Base-by-base conservation (phyloP, 2,113 vertebrate genomes). In the Pleuronectes platessa region DNA sequence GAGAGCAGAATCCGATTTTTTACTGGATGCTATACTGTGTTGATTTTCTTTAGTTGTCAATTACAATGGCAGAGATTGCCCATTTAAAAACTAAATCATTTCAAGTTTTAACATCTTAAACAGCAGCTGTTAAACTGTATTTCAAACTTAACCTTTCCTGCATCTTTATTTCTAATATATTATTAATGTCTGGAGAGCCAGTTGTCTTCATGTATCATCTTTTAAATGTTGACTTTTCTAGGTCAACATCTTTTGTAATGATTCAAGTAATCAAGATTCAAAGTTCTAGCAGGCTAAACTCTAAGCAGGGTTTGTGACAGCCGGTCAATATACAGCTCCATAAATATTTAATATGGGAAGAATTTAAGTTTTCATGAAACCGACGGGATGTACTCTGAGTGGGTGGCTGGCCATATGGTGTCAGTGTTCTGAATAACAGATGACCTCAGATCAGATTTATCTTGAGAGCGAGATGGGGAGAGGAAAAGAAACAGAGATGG, bases 371-470 rank as follows among this genome's bases (percentile, higher is more conserved):
- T 91, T 88, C 74, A 90, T 91, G 90, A 85, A 88, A 86, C 85
- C 31, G 60, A 87, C 82, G 86, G 61, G 64, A 85, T 82, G 80
- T 58, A 73, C 78, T 86, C 63, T 65, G 85, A 90, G 91, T 90
- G 88, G 84, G 89, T 84, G 88, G 88, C 55, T 88, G 84, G 77
- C 90, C 88, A 90, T 92, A 90, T 90, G 91, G 86, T 90, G 90
- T 89, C 88, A 86, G 85, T 83, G 86, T 88, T 90, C 83, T 90
- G 82, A 90, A 90, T 89, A 90, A 87, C 89, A 88, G 79, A 91
- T 86, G 84, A 91, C 91, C 88, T 88, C 81, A 87, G 90, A 91
- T 92, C 84, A 84, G 90, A 91, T 92, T 92, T 88, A 85, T 89
- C 81, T 53, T 79, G 31, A 81, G 87, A 86, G 68, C 59, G 79